Evolutionary conservation across 2,797 vertebrate genomes (phyloP).

Genomic region (Protonibea diacanthus): DNA sequence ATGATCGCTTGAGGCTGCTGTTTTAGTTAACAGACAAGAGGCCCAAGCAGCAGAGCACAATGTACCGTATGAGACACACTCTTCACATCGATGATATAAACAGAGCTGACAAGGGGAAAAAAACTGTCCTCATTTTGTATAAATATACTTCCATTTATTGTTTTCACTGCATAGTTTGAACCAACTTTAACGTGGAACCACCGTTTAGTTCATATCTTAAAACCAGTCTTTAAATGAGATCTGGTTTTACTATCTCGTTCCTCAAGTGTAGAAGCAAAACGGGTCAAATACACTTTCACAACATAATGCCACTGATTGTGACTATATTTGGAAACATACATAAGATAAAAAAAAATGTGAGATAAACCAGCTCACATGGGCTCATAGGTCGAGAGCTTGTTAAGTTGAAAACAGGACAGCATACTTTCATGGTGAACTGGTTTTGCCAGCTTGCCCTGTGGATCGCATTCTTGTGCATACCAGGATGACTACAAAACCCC

Average conservation of each 20-base stretch:
- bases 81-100: conserved; percentile 8
- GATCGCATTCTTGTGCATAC: conserved; percentile 68
- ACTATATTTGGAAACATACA: conserved; percentile 25
- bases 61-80: background rate
- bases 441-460: conserved; percentile 79
- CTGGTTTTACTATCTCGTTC: background rate
- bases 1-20: background rate
- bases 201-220: background rate
- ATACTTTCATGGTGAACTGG: conserved; percentile 73
- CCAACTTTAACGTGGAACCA: background rate
- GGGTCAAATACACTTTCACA: background rate
- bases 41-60: background rate
- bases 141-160: background rate
- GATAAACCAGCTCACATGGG: conserved; percentile 35
- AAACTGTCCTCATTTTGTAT: background rate
- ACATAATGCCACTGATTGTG: conserved; percentile 27
- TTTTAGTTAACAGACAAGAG: conserved; percentile 1
- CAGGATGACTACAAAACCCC: conserved; percentile 47
- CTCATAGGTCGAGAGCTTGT: conserved; percentile 14
- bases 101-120: background rate
- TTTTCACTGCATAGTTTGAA: background rate
- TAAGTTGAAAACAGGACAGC: conserved; percentile 45
- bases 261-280: background rate
- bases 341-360: no score
- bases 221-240: background rate